Percentiles rank a stretch among this genome's conserved stretches.
Conservation (phyloP, 2,797 vertebrate genomes). For the Cynopterus sphinx region DNA sequence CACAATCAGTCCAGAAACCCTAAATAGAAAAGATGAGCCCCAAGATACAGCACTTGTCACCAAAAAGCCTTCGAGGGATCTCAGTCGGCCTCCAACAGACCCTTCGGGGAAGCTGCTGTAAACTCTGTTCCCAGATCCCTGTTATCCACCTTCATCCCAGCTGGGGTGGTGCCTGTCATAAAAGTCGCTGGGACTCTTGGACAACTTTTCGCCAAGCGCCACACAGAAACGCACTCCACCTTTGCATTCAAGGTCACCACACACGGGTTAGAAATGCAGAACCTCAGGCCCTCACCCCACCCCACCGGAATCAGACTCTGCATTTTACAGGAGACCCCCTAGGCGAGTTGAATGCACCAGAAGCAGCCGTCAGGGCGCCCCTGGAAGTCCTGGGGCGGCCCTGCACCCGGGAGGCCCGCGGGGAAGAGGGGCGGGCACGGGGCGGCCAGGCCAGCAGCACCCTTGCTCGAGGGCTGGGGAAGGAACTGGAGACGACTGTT, state of each 20-base stretch:
- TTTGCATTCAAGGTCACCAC: neutral
- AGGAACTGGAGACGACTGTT: neutral
- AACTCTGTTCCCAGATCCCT: neutral
- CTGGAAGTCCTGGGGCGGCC: neutral
- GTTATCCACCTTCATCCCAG: neutral
- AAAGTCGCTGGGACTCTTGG: neutral
- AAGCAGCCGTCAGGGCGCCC: neutral
- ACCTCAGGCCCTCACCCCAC: neutral
- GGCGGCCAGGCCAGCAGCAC: neutral
- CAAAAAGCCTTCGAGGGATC: neutral
- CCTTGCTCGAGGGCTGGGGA: neutral
- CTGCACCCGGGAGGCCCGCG: fast-evolving
- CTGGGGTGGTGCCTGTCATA: neutral
- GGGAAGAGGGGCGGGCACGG: too few relatives aligned
- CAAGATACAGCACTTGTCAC: neutral
- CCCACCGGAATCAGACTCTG: neutral
- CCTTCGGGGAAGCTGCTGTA: neutral
- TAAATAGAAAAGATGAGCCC: neutral
- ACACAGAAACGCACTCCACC: neutral
- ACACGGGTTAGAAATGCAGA: neutral
- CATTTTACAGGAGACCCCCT: neutral
- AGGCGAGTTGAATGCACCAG: neutral
- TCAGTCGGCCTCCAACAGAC: neutral
- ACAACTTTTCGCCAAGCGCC: neutral
- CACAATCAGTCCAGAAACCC: neutral